These are phyloP conservation scores for Cotesia vestalis DNA, from an alignment of 1,140 invertebrate genomes.

Conservation along the genomic window DNA sequence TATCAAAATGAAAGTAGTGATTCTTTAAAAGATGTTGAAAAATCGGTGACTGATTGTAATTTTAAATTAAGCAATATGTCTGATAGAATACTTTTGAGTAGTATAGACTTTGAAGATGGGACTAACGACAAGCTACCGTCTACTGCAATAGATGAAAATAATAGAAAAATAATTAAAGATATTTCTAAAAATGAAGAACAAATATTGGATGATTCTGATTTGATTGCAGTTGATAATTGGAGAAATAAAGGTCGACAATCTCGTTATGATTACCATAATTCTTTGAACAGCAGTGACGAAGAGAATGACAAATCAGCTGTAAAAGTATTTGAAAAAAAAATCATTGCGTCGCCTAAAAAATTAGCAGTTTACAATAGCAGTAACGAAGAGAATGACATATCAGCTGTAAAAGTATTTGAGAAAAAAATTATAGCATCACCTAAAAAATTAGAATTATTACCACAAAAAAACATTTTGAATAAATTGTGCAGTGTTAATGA, in stretches of 20 bases:
- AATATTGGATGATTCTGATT: not conserved
- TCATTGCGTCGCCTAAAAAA: not conserved
- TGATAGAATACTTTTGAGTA: not conserved
- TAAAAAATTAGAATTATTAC: not conserved
- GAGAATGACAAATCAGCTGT: not conserved
- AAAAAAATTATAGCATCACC: not conserved
- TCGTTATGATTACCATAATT: not conserved
- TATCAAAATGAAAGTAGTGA: no score
- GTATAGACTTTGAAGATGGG: not conserved
- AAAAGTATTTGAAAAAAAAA: not conserved
- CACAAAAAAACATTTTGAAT: not conserved
- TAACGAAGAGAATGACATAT: not conserved
- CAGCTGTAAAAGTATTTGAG: no score
- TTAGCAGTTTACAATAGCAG: not conserved
- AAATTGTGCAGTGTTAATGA: not conserved
- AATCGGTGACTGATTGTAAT: no score
- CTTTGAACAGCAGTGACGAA: not conserved
- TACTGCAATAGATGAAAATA: not conserved
- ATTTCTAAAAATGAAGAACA: not conserved
- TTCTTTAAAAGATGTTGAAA: no score
- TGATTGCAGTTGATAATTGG: constrained; percentile 6
- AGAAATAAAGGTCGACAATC: not conserved
- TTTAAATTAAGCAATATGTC: no score
- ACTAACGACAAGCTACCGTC: not conserved
- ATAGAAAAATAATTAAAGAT: not conserved